These are phyloP conservation scores for Acrobasis repandana DNA, from an alignment of 2,888 invertebrate species.

Conservation along the genomic window DNA sequence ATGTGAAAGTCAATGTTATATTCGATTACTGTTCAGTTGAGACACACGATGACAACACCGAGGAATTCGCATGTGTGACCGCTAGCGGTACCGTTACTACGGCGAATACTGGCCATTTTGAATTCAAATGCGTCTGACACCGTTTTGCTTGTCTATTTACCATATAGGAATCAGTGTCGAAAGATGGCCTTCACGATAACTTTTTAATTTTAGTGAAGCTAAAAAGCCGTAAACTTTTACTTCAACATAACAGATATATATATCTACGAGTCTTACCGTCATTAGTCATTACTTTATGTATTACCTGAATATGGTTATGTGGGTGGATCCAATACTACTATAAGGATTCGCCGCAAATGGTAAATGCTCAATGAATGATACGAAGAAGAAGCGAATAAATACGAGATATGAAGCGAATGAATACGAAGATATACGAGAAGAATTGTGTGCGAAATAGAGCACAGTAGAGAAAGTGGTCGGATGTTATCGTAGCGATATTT, in stretches of 20 bases:
- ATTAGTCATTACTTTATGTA: too few species aligned
- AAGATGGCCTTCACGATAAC: conserved; percentile 3
- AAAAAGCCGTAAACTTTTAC: not conserved
- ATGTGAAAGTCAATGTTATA: conserved; percentile 82
- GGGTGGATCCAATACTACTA: too few species aligned
- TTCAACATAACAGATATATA: too few species aligned
- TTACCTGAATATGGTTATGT: too few species aligned
- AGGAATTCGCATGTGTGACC: conserved; percentile 28
- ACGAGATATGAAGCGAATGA: too few species aligned
- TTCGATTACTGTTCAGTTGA: conserved; percentile 49
- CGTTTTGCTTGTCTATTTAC: conserved; percentile 4
- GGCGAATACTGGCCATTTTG: conserved; percentile 3
- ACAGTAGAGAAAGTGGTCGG: conserved; percentile 66
- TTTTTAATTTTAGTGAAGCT: not conserved
- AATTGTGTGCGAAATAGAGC: conserved; percentile 48
- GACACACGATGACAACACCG: conserved; percentile 40
- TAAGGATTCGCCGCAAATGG: too few species aligned
- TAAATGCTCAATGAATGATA: too few species aligned
- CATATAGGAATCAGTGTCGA: not conserved
- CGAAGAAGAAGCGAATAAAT: not conserved
- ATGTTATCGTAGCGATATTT: conserved; percentile 57
- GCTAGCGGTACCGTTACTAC: conserved; percentile 34
- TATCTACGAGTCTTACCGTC: too few species aligned
- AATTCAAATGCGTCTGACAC: conserved; percentile 4
- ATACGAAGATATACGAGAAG: conserved; percentile 37